phyloP scores from a whole-genome alignment of 2,113 vertebrate species.

The Cinclus cinclus region DNA sequence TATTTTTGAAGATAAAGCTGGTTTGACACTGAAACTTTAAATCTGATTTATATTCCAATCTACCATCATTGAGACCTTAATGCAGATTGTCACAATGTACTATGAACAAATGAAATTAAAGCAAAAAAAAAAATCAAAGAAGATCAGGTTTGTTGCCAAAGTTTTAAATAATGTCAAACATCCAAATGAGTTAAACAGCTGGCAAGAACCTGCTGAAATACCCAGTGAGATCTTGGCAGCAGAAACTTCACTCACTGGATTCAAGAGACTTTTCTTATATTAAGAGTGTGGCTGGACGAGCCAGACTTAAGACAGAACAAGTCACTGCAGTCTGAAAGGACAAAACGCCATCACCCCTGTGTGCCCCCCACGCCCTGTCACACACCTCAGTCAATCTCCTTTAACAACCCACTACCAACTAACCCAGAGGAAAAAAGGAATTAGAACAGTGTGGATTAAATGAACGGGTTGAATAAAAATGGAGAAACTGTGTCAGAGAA shows the following conservation, averaged over 20 bases:
- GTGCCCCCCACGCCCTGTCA: fast-evolving
- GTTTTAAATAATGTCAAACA: neutral
- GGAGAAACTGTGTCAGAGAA: neutral
- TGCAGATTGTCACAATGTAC: neutral
- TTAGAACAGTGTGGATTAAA: neutral
- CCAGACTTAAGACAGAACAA: neutral
- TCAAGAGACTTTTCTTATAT: neutral
- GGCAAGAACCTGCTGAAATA: neutral
- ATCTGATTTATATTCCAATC: neutral
- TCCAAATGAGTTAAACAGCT: neutral
- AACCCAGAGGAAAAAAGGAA: neutral
- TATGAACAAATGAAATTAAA: neutral
- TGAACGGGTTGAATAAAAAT: neutral
- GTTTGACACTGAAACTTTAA: neutral
- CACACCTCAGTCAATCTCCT: neutral
- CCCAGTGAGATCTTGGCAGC: neutral
- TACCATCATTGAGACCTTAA: neutral
- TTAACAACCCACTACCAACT: neutral
- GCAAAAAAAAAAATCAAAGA: neutral
- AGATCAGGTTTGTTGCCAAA: neutral
- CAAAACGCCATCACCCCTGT: neutral
- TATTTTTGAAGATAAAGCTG: neutral
- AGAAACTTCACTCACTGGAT: neutral
- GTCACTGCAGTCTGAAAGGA: neutral
- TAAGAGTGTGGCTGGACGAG: neutral